phyloP scores from a whole-genome alignment of 2,113 vertebrate species.

The Uropsilus gracilis region DNA sequence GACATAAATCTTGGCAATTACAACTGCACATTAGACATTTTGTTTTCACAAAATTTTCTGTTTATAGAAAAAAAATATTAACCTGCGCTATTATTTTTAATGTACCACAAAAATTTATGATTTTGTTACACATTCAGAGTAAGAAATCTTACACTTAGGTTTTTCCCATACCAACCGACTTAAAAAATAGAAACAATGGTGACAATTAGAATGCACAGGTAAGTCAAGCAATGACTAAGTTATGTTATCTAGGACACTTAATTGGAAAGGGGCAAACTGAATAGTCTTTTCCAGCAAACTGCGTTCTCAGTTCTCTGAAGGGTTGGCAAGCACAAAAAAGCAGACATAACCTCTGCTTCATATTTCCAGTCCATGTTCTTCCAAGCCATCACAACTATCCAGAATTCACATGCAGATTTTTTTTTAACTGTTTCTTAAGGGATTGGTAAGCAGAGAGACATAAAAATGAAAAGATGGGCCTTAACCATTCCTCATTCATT shows the following conservation, averaged over 20 bases:
- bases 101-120: slow-evolving; percentile 26
- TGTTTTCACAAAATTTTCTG: neutral
- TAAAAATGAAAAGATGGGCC: neutral
- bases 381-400: neutral
- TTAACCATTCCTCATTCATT: slow-evolving; percentile 11
- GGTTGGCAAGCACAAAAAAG: neutral
- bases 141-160: neutral
- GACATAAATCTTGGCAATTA: neutral
- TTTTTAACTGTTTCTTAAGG: slow-evolving; percentile 33
- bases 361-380: neutral
- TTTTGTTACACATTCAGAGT: neutral
- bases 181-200: neutral
- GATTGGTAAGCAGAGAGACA: neutral
- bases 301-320: neutral
- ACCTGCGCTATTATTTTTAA: neutral
- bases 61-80: neutral
- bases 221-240: neutral
- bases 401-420: slow-evolving; percentile 9
- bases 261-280: neutral
- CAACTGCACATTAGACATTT: neutral
- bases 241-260: neutral
- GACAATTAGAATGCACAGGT: neutral
- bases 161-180: neutral
- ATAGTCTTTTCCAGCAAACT: neutral
- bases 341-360: neutral